Percentiles rank a stretch among this genome's conserved stretches.
Conservation (phyloP, 2,888 invertebrate genomes). For the Camponotus fellah region DNA sequence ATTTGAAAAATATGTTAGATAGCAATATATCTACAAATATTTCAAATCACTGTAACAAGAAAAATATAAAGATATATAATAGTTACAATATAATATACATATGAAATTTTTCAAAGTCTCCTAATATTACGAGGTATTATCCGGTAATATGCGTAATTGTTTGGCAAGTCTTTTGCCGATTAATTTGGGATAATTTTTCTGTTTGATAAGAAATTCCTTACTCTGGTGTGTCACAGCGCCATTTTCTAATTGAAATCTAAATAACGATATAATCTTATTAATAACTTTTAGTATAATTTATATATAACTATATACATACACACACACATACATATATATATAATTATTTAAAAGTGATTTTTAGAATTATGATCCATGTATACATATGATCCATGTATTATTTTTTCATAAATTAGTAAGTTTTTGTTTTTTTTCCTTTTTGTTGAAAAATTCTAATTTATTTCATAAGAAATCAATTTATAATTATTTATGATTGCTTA, state of each 20-base stretch:
- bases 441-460: background rate
- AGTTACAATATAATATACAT: background rate
- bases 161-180: conserved; percentile 92
- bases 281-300: background rate
- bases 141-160: conserved; percentile 81
- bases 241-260: conserved; percentile 92
- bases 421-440: background rate
- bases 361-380: background rate
- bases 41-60: background rate
- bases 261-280: conserved; percentile 11
- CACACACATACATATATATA: too few relatives aligned
- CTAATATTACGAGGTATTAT: conserved; percentile 70
- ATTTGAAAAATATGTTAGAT: background rate
- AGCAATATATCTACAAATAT: background rate
- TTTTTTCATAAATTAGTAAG: background rate
- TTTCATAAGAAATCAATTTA: background rate
- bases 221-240: conserved; percentile 98
- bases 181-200: conserved; percentile 92
- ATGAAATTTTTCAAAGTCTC: background rate
- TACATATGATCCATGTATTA: background rate
- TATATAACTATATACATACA: background rate
- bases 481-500: background rate
- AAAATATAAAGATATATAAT: too few relatives aligned
- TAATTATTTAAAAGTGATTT: background rate
- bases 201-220: conserved; percentile 95